phyloP scores from a whole-genome alignment of 2,113 vertebrate genomes.

The Cricetomys ansorgei region DNA sequence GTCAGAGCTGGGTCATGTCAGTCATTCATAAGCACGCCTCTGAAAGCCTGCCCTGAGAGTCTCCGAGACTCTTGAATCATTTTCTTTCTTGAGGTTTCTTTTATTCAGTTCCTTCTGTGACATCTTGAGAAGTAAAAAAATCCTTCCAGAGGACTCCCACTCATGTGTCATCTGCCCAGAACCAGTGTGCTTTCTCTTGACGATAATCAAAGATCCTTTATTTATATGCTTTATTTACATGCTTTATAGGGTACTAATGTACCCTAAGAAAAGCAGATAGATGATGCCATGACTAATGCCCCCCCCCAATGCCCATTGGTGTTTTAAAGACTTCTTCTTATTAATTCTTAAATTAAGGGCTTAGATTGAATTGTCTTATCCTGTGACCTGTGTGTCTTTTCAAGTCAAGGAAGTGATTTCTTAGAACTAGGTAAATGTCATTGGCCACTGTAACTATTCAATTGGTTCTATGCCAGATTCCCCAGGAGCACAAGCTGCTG shows the following conservation, averaged over 20 bases:
- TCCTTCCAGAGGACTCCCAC: slow-evolving; percentile 15
- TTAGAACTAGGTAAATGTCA: slow-evolving; percentile 29
- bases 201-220: slow-evolving; percentile 16
- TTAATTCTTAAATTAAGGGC: slow-evolving; percentile 44
- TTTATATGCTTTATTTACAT: no score
- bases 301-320: slow-evolving; percentile 15
- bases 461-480: neutral
- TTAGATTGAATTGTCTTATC: slow-evolving; percentile 18
- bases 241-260: no score
- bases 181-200: slow-evolving; percentile 43
- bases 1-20: neutral
- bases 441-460: neutral
- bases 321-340: slow-evolving; percentile 57
- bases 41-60: slow-evolving; percentile 13
- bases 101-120: slow-evolving; percentile 31
- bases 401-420: slow-evolving; percentile 40
- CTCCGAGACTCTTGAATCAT: neutral
- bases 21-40: neutral
- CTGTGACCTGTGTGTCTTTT: slow-evolving; percentile 7
- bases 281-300: slow-evolving; percentile 18
- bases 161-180: slow-evolving; percentile 21
- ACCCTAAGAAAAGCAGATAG: slow-evolving; percentile 45
- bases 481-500: neutral
- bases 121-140: slow-evolving; percentile 23
- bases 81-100: slow-evolving; percentile 39